Conservation (phyloP, 2,888 invertebrate species). For the Orthosia cruda region DNA sequence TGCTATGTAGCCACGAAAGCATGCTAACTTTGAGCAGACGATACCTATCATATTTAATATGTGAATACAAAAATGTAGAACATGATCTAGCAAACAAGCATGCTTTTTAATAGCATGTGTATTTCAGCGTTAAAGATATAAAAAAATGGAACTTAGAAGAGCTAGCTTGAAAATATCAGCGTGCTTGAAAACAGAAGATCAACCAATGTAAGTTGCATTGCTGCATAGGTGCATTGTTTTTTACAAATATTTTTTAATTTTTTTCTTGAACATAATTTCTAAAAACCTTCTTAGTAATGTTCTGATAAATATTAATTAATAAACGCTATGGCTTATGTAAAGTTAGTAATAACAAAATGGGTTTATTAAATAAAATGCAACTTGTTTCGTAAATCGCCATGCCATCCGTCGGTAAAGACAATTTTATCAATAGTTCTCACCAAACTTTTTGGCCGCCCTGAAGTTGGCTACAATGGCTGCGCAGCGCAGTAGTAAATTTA, state of each 20-base stretch:
- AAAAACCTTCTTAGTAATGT: no score
- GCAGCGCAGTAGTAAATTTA: no score
- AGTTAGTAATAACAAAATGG: not conserved
- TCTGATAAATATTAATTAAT: not conserved
- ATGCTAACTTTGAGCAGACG: no score
- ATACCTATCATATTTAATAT: not conserved
- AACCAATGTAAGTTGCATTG: conserved; percentile 33
- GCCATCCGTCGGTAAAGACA: not conserved
- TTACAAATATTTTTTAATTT: conserved; percentile 12
- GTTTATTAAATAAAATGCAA: not conserved
- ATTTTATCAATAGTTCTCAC: no score
- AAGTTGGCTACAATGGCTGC: no score
- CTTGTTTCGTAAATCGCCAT: not conserved
- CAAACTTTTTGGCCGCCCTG: no score
- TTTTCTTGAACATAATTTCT: no score
- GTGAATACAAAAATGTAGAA: not conserved
- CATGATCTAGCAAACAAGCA: not conserved
- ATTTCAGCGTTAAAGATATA: not conserved
- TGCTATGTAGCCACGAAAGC: not conserved
- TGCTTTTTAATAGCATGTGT: conserved; percentile 1
- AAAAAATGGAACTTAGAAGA: not conserved
- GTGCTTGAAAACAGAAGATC: conserved; percentile 17
- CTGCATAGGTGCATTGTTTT: not conserved
- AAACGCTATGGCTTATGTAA: not conserved
- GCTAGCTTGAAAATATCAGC: conserved; percentile 8